phyloP scores from a whole-genome alignment of 2,113 vertebrate species.

The Arenaria interpres region DNA sequence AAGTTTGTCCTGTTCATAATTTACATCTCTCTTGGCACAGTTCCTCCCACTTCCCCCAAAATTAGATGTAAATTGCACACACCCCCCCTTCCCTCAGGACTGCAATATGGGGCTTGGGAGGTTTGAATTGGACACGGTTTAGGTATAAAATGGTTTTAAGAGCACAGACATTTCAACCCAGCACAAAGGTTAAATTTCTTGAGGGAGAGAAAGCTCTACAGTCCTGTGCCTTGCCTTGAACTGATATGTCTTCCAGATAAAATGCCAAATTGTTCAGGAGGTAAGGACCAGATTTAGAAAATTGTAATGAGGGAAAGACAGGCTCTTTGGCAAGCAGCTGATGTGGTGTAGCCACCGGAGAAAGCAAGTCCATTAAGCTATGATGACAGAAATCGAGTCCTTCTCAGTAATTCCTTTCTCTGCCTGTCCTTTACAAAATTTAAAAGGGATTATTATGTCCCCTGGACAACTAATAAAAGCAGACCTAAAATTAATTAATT shows the following conservation, averaged over 20 bases:
- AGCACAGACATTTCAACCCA: not conserved
- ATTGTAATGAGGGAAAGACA: not conserved
- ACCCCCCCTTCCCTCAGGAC: not conserved
- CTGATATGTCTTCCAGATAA: conserved; percentile 29
- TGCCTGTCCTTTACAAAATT: not conserved
- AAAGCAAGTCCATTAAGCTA: not conserved
- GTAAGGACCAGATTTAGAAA: not conserved
- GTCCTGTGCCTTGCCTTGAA: conserved; percentile 8
- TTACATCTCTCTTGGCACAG: not conserved
- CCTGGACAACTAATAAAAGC: not conserved
- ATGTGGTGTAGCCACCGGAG: not conserved
- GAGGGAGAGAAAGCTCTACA: not conserved
- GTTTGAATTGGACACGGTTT: not conserved
- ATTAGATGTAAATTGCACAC: not conserved
- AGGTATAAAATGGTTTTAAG: conserved; percentile 25
- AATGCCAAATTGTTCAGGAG: conserved; percentile 25
- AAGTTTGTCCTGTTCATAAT: not conserved
- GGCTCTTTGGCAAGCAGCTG: not conserved
- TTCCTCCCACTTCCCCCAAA: not conserved
- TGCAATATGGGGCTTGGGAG: not conserved
- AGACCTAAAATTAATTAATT: not conserved
- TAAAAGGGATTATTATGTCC: not conserved
- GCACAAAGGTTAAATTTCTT: conserved; percentile 33
- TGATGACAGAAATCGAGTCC: not conserved
- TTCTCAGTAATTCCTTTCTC: not conserved